Base-by-base conservation (phyloP, 2,113 vertebrate genomes). In the Erinaceus europaeus region DNA sequence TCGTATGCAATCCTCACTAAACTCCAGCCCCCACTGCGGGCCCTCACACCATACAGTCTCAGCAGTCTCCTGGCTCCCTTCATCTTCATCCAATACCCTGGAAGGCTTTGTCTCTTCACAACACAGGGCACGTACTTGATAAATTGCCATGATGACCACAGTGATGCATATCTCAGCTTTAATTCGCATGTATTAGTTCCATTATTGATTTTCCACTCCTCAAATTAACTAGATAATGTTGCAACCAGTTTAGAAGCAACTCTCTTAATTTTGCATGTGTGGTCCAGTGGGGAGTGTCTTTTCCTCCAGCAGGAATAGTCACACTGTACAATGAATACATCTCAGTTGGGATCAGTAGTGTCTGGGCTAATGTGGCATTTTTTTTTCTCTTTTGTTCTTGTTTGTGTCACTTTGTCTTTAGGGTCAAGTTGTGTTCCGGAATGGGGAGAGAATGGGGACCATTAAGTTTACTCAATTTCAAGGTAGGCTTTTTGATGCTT, bases 381-480 rank as follows among this genome's bases (percentile, higher is more conserved):
- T 82, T 94, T 92, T 65, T 95, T 95, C 85, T 94, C 92, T 65
- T 95, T 95, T 96, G 4, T 97, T 97, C 97, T 57, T 86, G 17
- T 94, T 76, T 93, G 87, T 93, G 89, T 93, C 67, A 64, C 76
- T 87, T 77, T 97, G 95, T 90, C 94, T 97, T 92, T 97, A 99
- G 99, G 99, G 99, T 92, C 98, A 99, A 98, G 99, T 99, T 96
- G 98, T 99, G 97, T 99, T 99, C 97, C 98, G 98, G 96, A 99
- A 99, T 29, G 99, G 99, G 93, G 99, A 99, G 95, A 97, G 99
- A 93, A 99, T 99, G 99, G 99, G 99, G 72, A 99, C 99, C 64
- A 99, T 99, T 95, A 99, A 98, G 97, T 99, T 99, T 97, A 99
- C 98, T 3, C 99, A 99, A 89, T 99, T 99, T 97, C 99, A 99